Percentiles rank a stretch among this genome's conserved stretches.
phyloP scores from a whole-genome alignment of 2,888 invertebrate genomes.

The Meandrusa payeni region DNA sequence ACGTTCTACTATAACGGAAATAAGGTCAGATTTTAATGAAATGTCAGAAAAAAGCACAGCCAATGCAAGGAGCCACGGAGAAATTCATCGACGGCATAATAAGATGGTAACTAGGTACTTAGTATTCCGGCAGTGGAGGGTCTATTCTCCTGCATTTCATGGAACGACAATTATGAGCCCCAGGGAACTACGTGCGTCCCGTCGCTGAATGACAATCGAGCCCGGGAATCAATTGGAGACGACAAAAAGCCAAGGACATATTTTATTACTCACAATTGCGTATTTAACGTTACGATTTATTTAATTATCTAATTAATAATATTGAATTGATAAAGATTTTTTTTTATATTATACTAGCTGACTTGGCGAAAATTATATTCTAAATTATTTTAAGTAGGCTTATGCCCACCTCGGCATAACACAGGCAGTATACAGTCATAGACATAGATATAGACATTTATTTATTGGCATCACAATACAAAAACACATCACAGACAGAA shows the following conservation, averaged over 20 bases:
- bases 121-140: conserved; percentile 23
- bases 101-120: conserved; percentile 25
- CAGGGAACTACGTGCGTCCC: conserved; percentile 25
- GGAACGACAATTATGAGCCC: conserved; percentile 26
- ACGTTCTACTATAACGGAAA: conserved; percentile 5
- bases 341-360: no score
- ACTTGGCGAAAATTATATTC: no score
- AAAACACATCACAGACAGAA: no score
- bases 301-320: no score
- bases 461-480: no score
- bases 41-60: conserved; percentile 22
- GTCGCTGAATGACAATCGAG: conserved; percentile 23
- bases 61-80: conserved; percentile 18
- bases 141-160: conserved; percentile 26
- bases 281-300: conserved; percentile 13
- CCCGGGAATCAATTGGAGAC: conserved; percentile 24
- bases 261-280: conserved; percentile 19
- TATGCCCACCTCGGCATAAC: no score
- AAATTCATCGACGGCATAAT: conserved; percentile 24
- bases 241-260: conserved; percentile 24
- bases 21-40: conserved; percentile 20
- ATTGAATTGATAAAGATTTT: no score
- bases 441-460: no score
- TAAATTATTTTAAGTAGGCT: no score
- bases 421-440: no score